These are phyloP conservation scores for Holacanthus passer DNA, from an alignment of 2,113 vertebrate genomes.

Conservation along the genomic window DNA sequence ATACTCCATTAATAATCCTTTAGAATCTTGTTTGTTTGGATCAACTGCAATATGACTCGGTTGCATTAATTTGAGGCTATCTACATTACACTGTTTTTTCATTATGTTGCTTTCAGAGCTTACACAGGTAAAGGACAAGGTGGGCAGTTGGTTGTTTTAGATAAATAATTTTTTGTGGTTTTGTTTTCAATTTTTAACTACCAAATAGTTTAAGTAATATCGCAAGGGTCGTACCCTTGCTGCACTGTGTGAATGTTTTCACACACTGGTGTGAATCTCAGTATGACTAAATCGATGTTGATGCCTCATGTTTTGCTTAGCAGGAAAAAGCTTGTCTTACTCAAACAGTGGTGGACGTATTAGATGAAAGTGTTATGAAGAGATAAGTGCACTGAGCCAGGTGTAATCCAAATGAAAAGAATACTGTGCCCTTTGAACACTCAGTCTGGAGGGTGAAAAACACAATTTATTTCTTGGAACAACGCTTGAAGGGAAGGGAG, in stretches of 20 bases:
- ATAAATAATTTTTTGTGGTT: not conserved
- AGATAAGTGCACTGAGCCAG: slow-evolving; percentile 4
- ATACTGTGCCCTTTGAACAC: not conserved
- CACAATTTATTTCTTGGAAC: not conserved
- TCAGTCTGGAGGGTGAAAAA: not conserved
- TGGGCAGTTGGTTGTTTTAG: too few relatives aligned
- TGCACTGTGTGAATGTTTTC: not conserved
- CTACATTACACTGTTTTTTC: not conserved
- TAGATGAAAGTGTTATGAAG: slow-evolving; percentile 2
- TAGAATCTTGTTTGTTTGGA: not conserved
- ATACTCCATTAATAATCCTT: not conserved
- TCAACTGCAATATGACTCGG: not conserved
- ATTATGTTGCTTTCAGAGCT: not conserved
- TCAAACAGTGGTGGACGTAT: slow-evolving; percentile 8
- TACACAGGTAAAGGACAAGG: not conserved
- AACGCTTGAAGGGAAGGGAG: not conserved
- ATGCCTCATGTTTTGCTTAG: slow-evolving; percentile 14
- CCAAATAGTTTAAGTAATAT: not conserved
- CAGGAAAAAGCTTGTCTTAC: slow-evolving; percentile 28
- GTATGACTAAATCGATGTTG: not conserved
- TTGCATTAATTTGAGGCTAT: not conserved
- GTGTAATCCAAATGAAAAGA: not conserved
- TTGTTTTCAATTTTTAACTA: not conserved
- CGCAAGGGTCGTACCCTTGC: not conserved
- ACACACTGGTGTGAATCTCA: not conserved